A percentile compares a stretch with the other conserved stretches of the same genome.
Conservation (phyloP, 1,140 invertebrate genomes). For the Telenomus remus region DNA sequence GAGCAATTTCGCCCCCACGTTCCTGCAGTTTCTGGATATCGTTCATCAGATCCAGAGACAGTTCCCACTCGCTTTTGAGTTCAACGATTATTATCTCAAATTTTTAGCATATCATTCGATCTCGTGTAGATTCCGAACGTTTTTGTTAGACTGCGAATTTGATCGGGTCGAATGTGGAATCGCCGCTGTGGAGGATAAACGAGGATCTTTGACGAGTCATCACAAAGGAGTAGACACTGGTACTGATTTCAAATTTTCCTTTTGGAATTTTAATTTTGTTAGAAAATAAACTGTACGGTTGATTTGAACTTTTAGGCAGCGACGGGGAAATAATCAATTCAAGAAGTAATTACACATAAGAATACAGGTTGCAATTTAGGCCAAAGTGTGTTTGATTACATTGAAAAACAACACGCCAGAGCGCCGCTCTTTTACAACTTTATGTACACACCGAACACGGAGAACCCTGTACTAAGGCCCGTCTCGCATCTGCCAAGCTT, state of each 20-base stretch:
- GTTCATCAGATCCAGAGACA: slow-evolving; percentile 96
- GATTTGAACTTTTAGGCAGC: slow-evolving; percentile 78
- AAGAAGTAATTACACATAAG: slow-evolving; percentile 76
- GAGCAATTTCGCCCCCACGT: slow-evolving; percentile 95
- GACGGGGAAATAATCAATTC: slow-evolving; percentile 86
- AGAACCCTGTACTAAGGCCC: slow-evolving; percentile 88
- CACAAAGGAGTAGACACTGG: slow-evolving; percentile 82
- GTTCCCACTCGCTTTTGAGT: slow-evolving; percentile 98
- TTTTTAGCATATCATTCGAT: slow-evolving; percentile 98
- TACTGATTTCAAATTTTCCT: slow-evolving; percentile 10
- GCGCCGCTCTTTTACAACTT: slow-evolving; percentile 95
- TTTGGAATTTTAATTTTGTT: too few species aligned
- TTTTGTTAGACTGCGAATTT: slow-evolving; percentile 94
- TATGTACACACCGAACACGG: slow-evolving; percentile 86
- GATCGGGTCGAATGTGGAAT: slow-evolving; percentile 93
- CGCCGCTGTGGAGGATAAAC: slow-evolving; percentile 87
- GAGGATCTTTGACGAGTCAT: slow-evolving; percentile 83
- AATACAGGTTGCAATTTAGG: slow-evolving; percentile 80
- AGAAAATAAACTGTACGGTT: too few species aligned
- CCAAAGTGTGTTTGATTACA: slow-evolving; percentile 95
- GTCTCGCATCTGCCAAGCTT: slow-evolving; percentile 89
- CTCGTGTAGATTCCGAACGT: slow-evolving; percentile 96
- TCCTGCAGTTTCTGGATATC: slow-evolving; percentile 97
- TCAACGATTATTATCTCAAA: slow-evolving; percentile 96
- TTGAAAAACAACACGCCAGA: slow-evolving; percentile 91